Evolutionary conservation across 2,888 invertebrate genomes (phyloP).

Genomic region (Eucriotettix oculatus): DNA sequence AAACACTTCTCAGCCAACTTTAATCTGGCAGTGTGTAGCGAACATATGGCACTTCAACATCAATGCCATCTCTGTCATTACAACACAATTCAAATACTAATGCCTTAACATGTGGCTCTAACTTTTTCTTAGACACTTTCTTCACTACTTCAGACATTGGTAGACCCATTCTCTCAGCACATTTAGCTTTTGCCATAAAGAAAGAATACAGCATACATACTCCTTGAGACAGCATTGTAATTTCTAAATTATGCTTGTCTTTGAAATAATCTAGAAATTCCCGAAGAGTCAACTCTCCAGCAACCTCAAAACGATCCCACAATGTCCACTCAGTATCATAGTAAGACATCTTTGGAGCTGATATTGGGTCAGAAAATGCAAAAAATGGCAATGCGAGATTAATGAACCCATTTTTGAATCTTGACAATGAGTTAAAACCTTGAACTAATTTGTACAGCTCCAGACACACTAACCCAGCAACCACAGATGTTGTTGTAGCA

Average conservation of each 20-base stretch:
- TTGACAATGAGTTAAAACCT: slow-evolving; percentile 44
- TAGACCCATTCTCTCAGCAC: slow-evolving; percentile 68
- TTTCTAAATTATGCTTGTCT: slow-evolving; percentile 71
- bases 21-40: slow-evolving; percentile 59
- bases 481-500: slow-evolving; percentile 95
- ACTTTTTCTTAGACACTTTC: slow-evolving; percentile 80
- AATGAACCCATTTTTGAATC: slow-evolving; percentile 92
- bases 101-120: slow-evolving; percentile 82
- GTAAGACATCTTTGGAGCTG: slow-evolving; percentile 67
- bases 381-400: slow-evolving; percentile 94
- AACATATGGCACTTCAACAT: slow-evolving; percentile 97
- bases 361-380: slow-evolving; percentile 87
- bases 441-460: slow-evolving; percentile 80
- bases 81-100: slow-evolving; percentile 92
- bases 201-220: slow-evolving; percentile 98
- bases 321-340: slow-evolving; percentile 88
- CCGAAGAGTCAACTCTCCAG: slow-evolving; percentile 67
- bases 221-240: slow-evolving; percentile 97
- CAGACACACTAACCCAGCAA: slow-evolving; percentile 86
- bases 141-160: slow-evolving; percentile 74
- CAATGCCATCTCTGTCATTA: slow-evolving; percentile 85
- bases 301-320: slow-evolving; percentile 93
- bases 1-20: too few species aligned
- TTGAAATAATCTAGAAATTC: slow-evolving; percentile 91
- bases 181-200: slow-evolving; percentile 85